These are phyloP conservation scores for Pycnonotus jocosus DNA, from an alignment of 2,113 vertebrate genomes.

Conservation along the genomic window DNA sequence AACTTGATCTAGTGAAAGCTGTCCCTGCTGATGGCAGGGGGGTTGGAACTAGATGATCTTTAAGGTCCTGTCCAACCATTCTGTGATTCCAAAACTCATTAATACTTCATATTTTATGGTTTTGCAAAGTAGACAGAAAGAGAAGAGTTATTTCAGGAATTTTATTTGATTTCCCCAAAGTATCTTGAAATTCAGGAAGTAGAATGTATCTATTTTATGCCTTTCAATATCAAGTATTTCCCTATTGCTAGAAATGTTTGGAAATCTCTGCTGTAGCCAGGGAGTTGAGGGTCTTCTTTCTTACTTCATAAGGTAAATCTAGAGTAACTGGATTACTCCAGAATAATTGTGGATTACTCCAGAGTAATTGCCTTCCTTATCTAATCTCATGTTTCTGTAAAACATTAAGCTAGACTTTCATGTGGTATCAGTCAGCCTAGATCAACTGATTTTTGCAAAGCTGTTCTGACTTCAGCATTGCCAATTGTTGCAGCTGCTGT, in stretches of 20 bases:
- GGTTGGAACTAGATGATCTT: background rate
- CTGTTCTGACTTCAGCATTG: background rate
- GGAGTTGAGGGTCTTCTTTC: background rate
- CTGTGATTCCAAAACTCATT: background rate
- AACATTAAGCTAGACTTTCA: background rate
- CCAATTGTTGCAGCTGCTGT: background rate
- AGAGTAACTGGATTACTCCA: background rate
- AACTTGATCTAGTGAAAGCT: background rate
- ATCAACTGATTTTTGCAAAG: background rate
- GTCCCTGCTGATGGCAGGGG: rapidly evolving
- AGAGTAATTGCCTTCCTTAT: background rate
- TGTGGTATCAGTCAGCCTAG: background rate
- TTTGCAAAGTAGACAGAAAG: background rate
- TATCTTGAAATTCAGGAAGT: background rate
- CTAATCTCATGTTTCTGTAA: background rate
- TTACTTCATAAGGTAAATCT: background rate
- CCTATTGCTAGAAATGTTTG: background rate
- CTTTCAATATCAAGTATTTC: background rate
- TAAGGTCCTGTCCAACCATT: background rate
- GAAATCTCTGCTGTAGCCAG: background rate
- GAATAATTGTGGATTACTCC: background rate
- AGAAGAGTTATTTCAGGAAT: background rate
- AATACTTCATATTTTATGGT: background rate
- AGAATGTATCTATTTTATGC: background rate
- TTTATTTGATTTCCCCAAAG: background rate